A percentile compares a stretch with the other conserved stretches of the same genome.
Evolutionary conservation across 2,113 vertebrate genomes (phyloP).

Genomic region (Podocnemis expansa): DNA sequence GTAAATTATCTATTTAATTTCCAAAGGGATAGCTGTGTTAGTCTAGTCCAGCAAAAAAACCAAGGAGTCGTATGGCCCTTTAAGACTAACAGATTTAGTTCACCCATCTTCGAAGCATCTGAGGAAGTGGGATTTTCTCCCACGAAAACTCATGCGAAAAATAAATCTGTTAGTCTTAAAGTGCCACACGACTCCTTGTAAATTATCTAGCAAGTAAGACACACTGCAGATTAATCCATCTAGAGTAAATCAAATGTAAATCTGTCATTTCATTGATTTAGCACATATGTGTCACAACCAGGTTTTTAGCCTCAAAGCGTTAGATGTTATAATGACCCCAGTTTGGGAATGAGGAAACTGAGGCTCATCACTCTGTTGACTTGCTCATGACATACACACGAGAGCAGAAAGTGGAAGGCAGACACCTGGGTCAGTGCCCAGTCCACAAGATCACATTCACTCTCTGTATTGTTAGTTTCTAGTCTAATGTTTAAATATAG

Average conservation of each 20-base stretch:
- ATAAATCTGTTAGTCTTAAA: no score
- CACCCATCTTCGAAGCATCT: no score
- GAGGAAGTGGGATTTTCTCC: no score
- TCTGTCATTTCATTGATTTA: not conserved
- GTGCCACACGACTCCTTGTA: no score
- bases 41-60: no score
- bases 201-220: not conserved
- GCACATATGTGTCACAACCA: not conserved
- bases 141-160: no score
- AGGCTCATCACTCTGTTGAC: not conserved
- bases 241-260: not conserved
- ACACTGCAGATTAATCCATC: not conserved
- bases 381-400: accelerated
- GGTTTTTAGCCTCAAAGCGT: not conserved
- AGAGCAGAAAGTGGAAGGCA: accelerated
- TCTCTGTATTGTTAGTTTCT: not conserved
- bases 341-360: not conserved
- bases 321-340: not conserved
- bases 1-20: no score
- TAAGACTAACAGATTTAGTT: no score
- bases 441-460: not conserved
- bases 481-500: conserved; percentile 35
- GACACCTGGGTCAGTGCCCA: conserved; percentile 29
- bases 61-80: no score
- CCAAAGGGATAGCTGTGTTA: no score